These are phyloP conservation scores for Eupeodes latifasciatus DNA, from an alignment of 2,888 invertebrate genomes.

Conservation along the genomic window DNA sequence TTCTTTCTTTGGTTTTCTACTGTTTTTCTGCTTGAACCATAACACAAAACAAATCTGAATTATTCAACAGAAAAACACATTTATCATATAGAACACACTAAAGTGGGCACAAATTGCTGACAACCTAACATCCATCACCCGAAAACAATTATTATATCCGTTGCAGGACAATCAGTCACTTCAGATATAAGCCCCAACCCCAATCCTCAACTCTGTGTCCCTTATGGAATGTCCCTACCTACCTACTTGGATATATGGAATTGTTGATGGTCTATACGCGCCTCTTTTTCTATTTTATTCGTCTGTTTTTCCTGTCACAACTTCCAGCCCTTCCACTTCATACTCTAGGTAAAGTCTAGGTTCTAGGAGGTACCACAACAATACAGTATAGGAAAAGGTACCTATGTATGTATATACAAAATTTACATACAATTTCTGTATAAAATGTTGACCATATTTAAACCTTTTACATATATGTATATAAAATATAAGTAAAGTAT, in stretches of 20 bases:
- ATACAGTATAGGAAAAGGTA: background rate
- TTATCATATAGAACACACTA: slow-evolving; percentile 77
- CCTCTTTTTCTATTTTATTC: background rate
- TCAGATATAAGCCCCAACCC: background rate
- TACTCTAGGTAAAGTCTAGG: too few relatives aligned
- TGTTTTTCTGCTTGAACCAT: background rate
- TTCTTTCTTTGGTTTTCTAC: too few relatives aligned
- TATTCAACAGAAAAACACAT: slow-evolving; percentile 79
- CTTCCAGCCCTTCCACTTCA: background rate
- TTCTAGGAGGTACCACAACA: background rate
- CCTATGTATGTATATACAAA: background rate
- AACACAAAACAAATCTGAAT: slow-evolving; percentile 16
- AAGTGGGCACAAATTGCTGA: slow-evolving; percentile 49
- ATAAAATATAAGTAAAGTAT: too few relatives aligned
- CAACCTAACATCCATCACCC: slow-evolving; percentile 56
- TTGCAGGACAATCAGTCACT: slow-evolving; percentile 72
- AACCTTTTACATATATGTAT: slow-evolving; percentile 1
- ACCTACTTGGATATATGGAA: too few relatives aligned
- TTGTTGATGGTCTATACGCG: background rate
- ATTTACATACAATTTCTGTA: slow-evolving; percentile 66
- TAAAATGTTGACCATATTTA: slow-evolving; percentile 57
- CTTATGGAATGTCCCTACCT: background rate
- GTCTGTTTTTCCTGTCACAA: background rate
- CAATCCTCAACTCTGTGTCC: background rate
- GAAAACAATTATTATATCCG: slow-evolving; percentile 63